A percentile compares a stretch with the other conserved stretches of the same genome.
phyloP scores from a whole-genome alignment of 2,888 invertebrate species.

The Drosophila mercatorum region DNA sequence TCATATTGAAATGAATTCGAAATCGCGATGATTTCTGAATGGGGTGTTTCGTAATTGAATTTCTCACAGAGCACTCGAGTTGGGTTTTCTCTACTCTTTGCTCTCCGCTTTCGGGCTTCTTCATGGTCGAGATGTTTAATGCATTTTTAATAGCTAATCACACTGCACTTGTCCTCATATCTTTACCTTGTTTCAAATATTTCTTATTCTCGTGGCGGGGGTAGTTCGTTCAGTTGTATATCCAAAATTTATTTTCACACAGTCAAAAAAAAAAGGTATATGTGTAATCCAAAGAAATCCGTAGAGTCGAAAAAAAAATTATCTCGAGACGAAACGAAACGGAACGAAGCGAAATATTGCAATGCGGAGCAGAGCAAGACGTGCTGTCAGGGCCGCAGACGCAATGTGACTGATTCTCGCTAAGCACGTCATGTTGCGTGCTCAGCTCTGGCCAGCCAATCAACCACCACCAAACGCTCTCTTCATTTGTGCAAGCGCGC shows the following conservation, averaged over 20 bases:
- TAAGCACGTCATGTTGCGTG: slow-evolving; percentile 59
- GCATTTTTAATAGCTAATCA: slow-evolving; percentile 35
- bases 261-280: slow-evolving; percentile 7
- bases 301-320: slow-evolving; percentile 18
- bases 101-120: neutral
- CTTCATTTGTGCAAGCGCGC: neutral
- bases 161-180: slow-evolving; percentile 39
- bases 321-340: slow-evolving; percentile 9
- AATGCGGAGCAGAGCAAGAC: slow-evolving; percentile 14
- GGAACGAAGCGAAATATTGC: neutral
- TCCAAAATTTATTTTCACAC: slow-evolving; percentile 24
- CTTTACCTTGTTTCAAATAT: slow-evolving; percentile 29
- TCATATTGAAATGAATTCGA: slow-evolving; percentile 28
- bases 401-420: slow-evolving; percentile 65
- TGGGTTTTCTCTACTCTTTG: neutral
- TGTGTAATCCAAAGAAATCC: slow-evolving; percentile 20
- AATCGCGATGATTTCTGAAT: slow-evolving; percentile 56
- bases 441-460: slow-evolving; percentile 33
- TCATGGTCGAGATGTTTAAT: slow-evolving; percentile 19
- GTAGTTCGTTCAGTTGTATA: neutral
- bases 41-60: slow-evolving; percentile 60
- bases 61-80: slow-evolving; percentile 34
- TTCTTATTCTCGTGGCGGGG: slow-evolving; percentile 1
- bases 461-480: slow-evolving; percentile 16
- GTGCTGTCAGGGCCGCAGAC: slow-evolving; percentile 49